Evolutionary conservation across 2,113 vertebrate genomes (phyloP), one percentile per base, ranked within the genome.

Genomic region (Hippolais icterina): DNA sequence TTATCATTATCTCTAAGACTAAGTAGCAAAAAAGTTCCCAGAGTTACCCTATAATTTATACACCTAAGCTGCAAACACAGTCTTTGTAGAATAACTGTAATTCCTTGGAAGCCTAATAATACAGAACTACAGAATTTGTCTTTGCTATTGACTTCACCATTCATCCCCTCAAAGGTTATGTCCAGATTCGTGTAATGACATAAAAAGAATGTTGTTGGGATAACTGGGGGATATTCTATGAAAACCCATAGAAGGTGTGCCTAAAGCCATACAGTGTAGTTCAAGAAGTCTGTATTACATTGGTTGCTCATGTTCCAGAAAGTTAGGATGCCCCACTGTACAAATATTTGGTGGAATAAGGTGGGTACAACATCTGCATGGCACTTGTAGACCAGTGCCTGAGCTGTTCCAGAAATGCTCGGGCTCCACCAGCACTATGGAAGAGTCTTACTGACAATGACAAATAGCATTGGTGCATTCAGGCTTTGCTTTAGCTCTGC

Each of bases 181-280:
- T 42, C 31, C 16, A 41, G 27, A 49, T 52, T 60, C 20, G 24
- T 0, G 0, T 52, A 64, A 70, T 9, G 10, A 15, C 8, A 18
- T 66, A 44, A 68, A 42, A 85, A 76, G 16, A 20, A 14, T 53
- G 18, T 52, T 47, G 6, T 12, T 74, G 44, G 33, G 41, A 46
- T 74, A 79, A 54, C 13, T 23, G 35, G 9, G 20, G 8, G 3
- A 24, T 44, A 23, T 17, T 46, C 21, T 15, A 14, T 15, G 39
- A 83, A 89, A 80, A 56, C 39, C 33, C 50, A 46, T 24, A 42
- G 25, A 71, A 71, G 41, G 11, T 41, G 17, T 13, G 64, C 28
- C 46, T 54, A 52, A 39, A 80, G 33, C 17, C 33, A 20, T 28
- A 39, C 0, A 2, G 11, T 5, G 5, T 31, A 37, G 15, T 22